phyloP scores from a whole-genome alignment of 92 coral and sea anemone species.

The Heliopora coerulea region DNA sequence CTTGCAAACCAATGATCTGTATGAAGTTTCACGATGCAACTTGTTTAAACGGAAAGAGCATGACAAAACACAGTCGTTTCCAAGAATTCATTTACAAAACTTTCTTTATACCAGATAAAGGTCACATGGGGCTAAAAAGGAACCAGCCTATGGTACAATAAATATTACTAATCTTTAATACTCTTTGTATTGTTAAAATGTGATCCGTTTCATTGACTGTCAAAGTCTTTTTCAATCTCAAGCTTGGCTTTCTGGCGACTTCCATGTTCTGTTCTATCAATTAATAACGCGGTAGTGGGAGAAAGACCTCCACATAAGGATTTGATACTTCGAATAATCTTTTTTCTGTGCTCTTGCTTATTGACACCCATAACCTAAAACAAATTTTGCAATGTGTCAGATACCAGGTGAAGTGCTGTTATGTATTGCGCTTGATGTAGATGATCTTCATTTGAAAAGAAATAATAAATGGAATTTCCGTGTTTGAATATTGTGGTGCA shows the following conservation, averaged over 20 bases:
- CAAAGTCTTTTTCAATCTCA: constrained; percentile 35
- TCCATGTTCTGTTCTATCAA: constrained; percentile 36
- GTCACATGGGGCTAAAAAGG: constrained; percentile 14
- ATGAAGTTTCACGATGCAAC: too few relatives aligned
- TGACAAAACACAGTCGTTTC: neutral
- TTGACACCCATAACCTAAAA: constrained; percentile 80
- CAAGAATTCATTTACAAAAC: constrained; percentile 35
- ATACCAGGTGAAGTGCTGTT: neutral
- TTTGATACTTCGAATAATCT: constrained; percentile 80
- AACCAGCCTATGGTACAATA: constrained; percentile 43
- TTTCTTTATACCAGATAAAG: constrained; percentile 44
- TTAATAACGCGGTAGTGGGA: constrained; percentile 60
- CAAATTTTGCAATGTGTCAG: neutral
- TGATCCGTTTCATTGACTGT: constrained; percentile 27
- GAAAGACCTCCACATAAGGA: constrained; percentile 91
- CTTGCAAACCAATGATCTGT: too few relatives aligned
- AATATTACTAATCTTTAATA: constrained; percentile 27
- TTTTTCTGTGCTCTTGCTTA: constrained; percentile 88
- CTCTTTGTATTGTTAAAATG: constrained; percentile 9
- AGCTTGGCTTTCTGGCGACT: constrained; percentile 23
- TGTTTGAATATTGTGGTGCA: too few relatives aligned
- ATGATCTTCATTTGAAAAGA: too few relatives aligned
- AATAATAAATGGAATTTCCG: too few relatives aligned
- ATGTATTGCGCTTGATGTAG: too few relatives aligned
- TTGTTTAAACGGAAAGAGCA: too few relatives aligned